These are phyloP conservation scores for Sparus aurata DNA, from an alignment of 2,797 vertebrate species.

Conservation along the genomic window DNA sequence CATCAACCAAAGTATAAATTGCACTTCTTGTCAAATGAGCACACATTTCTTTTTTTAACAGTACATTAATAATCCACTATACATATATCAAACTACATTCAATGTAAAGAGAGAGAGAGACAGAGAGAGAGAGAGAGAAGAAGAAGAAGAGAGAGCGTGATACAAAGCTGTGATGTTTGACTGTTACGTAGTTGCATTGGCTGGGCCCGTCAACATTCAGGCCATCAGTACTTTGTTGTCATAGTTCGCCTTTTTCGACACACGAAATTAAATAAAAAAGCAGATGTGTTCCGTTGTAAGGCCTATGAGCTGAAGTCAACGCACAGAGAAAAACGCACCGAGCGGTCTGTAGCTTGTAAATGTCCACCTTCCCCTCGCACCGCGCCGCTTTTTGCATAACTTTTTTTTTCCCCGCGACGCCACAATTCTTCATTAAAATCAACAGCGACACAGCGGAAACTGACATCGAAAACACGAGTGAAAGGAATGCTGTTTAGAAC, in stretches of 20 bases:
- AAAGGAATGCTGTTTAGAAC: conserved; percentile 85
- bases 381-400: conserved; percentile 17
- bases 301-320: conserved; percentile 57
- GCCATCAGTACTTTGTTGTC: conserved; percentile 47
- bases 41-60: conserved; percentile 74
- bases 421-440: conserved; percentile 23
- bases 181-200: conserved; percentile 49
- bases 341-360: conserved; percentile 31
- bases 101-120: conserved; percentile 74
- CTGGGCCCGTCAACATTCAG: conserved; percentile 48
- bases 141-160: conserved; percentile 44
- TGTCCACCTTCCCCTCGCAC: conserved; percentile 37
- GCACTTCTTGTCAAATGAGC: conserved; percentile 86
- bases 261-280: conserved; percentile 60
- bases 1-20: conserved; percentile 83
- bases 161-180: conserved; percentile 54
- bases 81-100: conserved; percentile 89
- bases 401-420: conserved; percentile 14
- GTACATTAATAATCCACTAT: conserved; percentile 85
- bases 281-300: conserved; percentile 60
- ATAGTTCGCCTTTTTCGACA: conserved; percentile 34
- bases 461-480: conserved; percentile 66
- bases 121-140: conserved; percentile 21
- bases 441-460: conserved; percentile 41
- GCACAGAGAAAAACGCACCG: conserved; percentile 43